A percentile compares a stretch with the other conserved stretches of the same genome.
Conservation (phyloP, 2,797 vertebrate species). For the Pteronotus mesoamericanus region DNA sequence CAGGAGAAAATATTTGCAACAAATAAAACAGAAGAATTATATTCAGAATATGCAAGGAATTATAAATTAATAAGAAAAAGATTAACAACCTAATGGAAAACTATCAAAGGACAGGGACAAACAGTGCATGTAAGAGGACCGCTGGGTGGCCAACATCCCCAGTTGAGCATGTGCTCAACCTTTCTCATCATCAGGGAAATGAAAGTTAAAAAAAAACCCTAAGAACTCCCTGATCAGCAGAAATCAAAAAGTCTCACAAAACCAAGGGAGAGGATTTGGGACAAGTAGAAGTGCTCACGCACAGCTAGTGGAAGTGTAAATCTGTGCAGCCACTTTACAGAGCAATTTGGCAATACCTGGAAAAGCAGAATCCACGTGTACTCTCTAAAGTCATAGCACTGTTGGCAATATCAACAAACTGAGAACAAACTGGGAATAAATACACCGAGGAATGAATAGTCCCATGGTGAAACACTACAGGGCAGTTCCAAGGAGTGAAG, state of each 20-base stretch:
- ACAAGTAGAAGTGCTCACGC: neutral
- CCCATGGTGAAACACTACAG: rapidly evolving
- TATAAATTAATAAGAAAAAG: neutral
- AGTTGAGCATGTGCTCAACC: neutral
- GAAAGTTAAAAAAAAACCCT: neutral
- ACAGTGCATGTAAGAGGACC: rapidly evolving
- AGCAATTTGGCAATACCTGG: neutral
- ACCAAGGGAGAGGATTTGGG: neutral
- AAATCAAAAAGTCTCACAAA: neutral
- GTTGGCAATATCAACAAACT: neutral
- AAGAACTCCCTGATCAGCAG: neutral
- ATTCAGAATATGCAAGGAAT: neutral
- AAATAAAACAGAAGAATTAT: neutral
- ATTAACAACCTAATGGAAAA: neutral
- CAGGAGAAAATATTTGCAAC: neutral
- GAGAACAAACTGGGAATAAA: neutral
- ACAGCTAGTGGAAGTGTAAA: no score
- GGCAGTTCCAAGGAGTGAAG: no score
- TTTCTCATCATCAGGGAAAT: neutral
- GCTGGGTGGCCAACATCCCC: no score
- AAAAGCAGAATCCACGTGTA: neutral
- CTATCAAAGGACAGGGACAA: neutral
- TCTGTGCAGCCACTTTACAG: rapidly evolving
- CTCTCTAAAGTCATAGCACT: neutral
- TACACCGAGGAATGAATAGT: neutral